Evolutionary conservation across 1,140 invertebrate genomes (phyloP).

Genomic region (Hycleus phaleratus): DNA sequence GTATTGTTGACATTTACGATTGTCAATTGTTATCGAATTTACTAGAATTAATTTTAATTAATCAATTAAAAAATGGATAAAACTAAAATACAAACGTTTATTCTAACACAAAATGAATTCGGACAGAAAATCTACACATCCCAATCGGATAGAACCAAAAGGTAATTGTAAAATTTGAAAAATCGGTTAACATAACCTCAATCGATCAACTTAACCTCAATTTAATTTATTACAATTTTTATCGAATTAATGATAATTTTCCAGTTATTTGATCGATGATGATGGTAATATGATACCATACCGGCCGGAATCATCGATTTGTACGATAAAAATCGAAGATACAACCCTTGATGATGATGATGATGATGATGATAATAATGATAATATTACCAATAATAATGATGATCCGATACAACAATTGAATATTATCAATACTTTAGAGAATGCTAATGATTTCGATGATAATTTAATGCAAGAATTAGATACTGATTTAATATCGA

Average conservation of each 20-base stretch:
- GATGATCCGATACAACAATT: constrained; percentile 15
- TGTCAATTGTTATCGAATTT: background rate
- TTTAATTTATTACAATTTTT: background rate
- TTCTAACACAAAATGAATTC: constrained; percentile 33
- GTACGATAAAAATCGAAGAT: constrained; percentile 16
- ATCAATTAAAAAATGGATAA: constrained; percentile 20
- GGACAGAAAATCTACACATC: constrained; percentile 35
- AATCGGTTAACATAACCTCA: background rate
- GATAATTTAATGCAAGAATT: constrained; percentile 36
- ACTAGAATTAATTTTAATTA: background rate
- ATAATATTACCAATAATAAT: constrained; percentile 13
- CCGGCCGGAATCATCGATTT: constrained; percentile 11
- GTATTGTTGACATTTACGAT: background rate
- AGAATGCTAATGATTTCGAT: constrained; percentile 31
- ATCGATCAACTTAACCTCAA: background rate
- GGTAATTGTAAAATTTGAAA: constrained; percentile 18
- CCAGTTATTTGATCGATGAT: constrained; percentile 32
- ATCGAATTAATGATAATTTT: constrained; percentile 1
- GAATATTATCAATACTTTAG: constrained; percentile 31
- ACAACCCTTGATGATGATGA: constrained; percentile 9
- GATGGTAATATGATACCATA: constrained; percentile 30
- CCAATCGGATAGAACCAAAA: constrained; percentile 31
- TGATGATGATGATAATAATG: constrained; percentile 17
- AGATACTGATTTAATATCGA: constrained; percentile 38
- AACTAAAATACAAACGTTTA: constrained; percentile 27